Percentiles rank a stretch among this genome's conserved stretches.
Conservation (phyloP, 2,888 invertebrate genomes). For the Leptodirus hochenwartii region DNA sequence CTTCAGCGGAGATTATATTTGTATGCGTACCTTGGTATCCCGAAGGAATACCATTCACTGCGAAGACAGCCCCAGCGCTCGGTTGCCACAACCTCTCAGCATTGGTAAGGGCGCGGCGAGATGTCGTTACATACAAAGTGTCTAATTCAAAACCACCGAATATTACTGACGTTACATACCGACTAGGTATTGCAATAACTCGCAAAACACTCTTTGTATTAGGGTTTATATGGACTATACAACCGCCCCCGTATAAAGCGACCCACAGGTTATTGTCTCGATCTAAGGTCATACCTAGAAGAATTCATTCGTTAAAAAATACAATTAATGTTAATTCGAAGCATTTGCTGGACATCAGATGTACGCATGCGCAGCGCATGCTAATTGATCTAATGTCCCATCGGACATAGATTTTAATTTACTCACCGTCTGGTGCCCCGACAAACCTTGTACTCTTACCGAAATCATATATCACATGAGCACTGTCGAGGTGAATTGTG, state of each 20-base stretch:
- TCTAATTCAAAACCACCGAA: conserved; percentile 43
- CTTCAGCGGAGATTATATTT: too few species aligned
- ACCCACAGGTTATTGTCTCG: conserved; percentile 62
- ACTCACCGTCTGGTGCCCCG: conserved; percentile 17
- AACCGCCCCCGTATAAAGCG: conserved; percentile 41
- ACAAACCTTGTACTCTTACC: conserved; percentile 23
- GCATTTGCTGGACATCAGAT: too few species aligned
- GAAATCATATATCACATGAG: conserved; percentile 31
- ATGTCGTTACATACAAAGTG: conserved; percentile 42
- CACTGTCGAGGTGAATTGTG: conserved; percentile 28
- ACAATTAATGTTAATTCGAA: too few species aligned
- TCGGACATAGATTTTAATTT: too few species aligned
- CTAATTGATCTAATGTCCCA: too few species aligned
- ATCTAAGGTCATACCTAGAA: conserved; percentile 70
- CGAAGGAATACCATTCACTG: too few species aligned
- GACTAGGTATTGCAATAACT: conserved; percentile 33
- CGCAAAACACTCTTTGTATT: conserved; percentile 27
- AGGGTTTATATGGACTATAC: conserved; percentile 36
- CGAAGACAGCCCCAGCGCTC: conserved; percentile 26
- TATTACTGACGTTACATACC: conserved; percentile 38
- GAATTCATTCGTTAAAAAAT: too few species aligned
- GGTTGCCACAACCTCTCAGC: conserved; percentile 22
- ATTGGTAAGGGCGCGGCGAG: conserved; percentile 15
- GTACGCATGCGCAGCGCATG: too few species aligned
- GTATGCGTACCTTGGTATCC: too few species aligned